Percentiles rank a stretch among this genome's conserved stretches.
Conservation (phyloP, 2,113 vertebrate species). For the Hypanus sabinus region DNA sequence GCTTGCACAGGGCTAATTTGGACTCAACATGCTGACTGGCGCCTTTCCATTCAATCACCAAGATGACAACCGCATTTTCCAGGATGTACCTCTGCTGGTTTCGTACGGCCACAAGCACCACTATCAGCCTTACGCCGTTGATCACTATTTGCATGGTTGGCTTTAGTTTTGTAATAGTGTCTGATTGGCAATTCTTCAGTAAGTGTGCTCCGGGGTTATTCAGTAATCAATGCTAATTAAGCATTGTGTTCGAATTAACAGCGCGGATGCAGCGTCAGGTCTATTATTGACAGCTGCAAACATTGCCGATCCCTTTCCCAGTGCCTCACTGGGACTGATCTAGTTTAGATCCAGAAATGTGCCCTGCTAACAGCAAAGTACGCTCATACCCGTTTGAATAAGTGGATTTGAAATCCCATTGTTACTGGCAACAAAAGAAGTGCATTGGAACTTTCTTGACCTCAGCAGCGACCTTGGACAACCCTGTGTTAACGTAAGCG, state of each 20-base stretch:
- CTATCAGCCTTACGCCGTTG: not conserved
- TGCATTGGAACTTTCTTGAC: not conserved
- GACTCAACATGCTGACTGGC: too few species aligned
- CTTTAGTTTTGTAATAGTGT: not conserved
- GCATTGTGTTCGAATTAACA: slow-evolving; percentile 23
- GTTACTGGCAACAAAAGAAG: not conserved
- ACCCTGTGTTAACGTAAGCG: not conserved
- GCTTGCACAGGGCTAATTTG: too few species aligned
- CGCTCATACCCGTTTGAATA: not conserved
- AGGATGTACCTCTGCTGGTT: not conserved
- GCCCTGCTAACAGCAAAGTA: not conserved
- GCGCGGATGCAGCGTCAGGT: not conserved
- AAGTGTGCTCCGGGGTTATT: not conserved
- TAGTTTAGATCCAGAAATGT: not conserved
- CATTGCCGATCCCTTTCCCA: not conserved
- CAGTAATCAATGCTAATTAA: slow-evolving; percentile 10
- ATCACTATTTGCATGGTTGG: slow-evolving; percentile 15
- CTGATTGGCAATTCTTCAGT: slow-evolving; percentile 13
- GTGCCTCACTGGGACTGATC: not conserved
- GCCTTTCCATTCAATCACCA: too few species aligned
- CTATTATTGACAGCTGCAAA: not conserved
- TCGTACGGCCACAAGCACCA: not conserved
- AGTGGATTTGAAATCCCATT: slow-evolving; percentile 2
- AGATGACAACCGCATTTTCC: too few species aligned
- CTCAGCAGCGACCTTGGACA: not conserved